These are phyloP conservation scores for Amphiduros pacificus DNA, from an alignment of 2,888 invertebrate genomes.

Conservation along the genomic window DNA sequence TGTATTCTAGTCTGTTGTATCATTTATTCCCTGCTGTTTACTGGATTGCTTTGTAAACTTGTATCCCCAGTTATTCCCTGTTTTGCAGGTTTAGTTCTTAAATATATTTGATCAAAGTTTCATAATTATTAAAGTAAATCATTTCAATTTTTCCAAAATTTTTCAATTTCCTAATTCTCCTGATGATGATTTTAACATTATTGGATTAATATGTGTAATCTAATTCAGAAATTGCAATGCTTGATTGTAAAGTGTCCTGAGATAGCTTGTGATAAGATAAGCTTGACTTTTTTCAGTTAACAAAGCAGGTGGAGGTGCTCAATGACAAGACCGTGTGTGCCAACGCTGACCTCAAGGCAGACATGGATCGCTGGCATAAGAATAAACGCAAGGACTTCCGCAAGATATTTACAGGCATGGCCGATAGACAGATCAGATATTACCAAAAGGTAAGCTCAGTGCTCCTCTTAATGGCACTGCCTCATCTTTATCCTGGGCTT, in stretches of 20 bases:
- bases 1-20: no score
- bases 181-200: neutral
- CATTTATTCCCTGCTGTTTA: no score
- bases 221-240: neutral
- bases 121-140: neutral
- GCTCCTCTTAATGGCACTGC: neutral
- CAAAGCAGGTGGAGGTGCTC: constrained; percentile 59
- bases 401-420: constrained; percentile 67
- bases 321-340: constrained; percentile 70
- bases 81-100: neutral
- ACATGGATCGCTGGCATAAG: constrained; percentile 70
- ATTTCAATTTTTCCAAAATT: neutral
- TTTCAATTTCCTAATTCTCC: neutral
- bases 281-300: constrained; percentile 45
- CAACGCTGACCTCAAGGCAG: constrained; percentile 71
- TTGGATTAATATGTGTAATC: neutral
- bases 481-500: no score
- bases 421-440: constrained; percentile 69
- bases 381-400: constrained; percentile 70
- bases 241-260: no score
- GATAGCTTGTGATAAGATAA: neutral
- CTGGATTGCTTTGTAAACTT: no score
- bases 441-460: constrained; percentile 64
- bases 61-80: no score
- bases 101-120: neutral